A percentile compares a stretch with the other conserved stretches of the same genome.
phyloP scores from a whole-genome alignment of 2,888 invertebrate genomes.

The Beris chalybata region DNA sequence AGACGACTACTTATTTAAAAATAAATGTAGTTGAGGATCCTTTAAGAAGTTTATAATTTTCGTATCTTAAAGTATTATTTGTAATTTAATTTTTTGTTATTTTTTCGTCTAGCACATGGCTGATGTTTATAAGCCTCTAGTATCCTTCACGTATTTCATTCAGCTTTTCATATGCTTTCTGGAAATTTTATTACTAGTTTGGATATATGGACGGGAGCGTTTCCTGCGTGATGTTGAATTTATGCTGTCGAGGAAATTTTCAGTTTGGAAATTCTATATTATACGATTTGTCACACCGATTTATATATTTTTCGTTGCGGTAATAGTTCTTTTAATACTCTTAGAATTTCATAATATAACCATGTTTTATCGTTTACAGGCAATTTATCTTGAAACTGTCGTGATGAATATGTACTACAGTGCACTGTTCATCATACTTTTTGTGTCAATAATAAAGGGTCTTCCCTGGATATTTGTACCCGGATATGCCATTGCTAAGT shows the following conservation, averaged over 20 bases:
- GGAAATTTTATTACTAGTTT: conserved; percentile 37
- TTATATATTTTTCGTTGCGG: conserved; percentile 55
- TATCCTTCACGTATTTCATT: neutral
- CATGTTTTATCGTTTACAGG: neutral
- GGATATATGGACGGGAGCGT: conserved; percentile 39
- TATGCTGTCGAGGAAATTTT: conserved; percentile 33
- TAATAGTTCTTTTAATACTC: conserved; percentile 30
- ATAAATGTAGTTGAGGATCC: too few species aligned
- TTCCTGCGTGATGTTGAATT: conserved; percentile 39
- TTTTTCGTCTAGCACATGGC: conserved; percentile 1
- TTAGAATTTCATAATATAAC: too few species aligned
- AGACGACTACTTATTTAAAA: too few species aligned
- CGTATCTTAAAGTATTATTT: too few species aligned
- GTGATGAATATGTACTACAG: neutral
- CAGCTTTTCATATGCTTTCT: conserved; percentile 70
- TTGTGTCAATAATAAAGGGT: conserved; percentile 35
- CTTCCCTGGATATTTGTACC: conserved; percentile 48
- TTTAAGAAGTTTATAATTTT: too few species aligned
- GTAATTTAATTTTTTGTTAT: neutral
- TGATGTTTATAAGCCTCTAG: neutral
- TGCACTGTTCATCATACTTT: neutral
- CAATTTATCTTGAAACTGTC: neutral
- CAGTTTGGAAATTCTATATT: conserved; percentile 37
- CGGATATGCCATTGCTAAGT: conserved; percentile 45
- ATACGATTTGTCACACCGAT: conserved; percentile 74